Percentiles rank a stretch among this genome's conserved stretches.
phyloP scores from a whole-genome alignment of 2,113 vertebrate species.

The Siniperca chuatsi region DNA sequence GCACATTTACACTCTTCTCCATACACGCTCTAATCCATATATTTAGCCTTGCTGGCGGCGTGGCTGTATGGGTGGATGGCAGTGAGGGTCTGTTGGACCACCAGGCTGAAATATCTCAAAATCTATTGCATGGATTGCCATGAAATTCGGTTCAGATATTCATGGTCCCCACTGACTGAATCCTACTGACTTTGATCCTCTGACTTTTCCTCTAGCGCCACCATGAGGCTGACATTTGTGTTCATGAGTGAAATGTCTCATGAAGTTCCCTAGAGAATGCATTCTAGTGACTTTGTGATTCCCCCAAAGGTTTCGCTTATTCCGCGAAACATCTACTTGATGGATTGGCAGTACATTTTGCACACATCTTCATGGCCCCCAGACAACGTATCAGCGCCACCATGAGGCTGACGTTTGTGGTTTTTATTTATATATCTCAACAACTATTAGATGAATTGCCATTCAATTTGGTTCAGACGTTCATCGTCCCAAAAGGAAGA shows the following conservation, averaged over 20 bases:
- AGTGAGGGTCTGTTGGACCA: too few relatives aligned
- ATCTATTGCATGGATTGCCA: background rate
- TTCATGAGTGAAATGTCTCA: too few relatives aligned
- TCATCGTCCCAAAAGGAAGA: background rate
- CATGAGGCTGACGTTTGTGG: background rate
- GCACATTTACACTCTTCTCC: background rate
- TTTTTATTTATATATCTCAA: background rate
- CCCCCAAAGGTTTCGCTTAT: too few relatives aligned
- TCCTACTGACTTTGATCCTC: background rate
- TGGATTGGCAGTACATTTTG: too few relatives aligned
- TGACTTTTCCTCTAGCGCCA: background rate
- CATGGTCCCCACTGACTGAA: background rate
- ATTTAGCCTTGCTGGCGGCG: background rate
- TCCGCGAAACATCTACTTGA: too few relatives aligned
- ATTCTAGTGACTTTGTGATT: too few relatives aligned
- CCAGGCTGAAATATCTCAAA: background rate
- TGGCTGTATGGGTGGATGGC: rapidly evolving
- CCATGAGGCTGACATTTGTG: background rate
- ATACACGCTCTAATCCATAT: background rate
- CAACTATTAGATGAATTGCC: background rate
- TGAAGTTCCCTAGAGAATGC: too few relatives aligned
- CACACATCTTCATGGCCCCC: background rate
- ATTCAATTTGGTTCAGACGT: background rate
- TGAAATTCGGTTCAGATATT: background rate
- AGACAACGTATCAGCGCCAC: background rate